Evolutionary conservation across 2,113 vertebrate species (phyloP), one percentile per base, ranked within the genome.

Genomic region (Grantiella picta): DNA sequence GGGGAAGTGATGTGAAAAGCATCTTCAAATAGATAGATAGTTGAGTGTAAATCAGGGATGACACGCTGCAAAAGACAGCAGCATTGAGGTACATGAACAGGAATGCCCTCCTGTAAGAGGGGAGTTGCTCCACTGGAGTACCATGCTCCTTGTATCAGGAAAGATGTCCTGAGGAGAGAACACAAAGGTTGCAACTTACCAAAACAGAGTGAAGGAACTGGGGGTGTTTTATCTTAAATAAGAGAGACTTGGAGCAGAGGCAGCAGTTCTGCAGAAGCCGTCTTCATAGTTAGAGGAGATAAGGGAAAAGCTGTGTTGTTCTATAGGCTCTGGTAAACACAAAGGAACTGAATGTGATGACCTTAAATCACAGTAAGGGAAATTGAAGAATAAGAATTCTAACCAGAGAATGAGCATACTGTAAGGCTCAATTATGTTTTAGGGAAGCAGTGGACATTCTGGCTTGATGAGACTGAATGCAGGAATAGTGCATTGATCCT

Each of bases 111-210:
- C 57, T 70, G 9, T 47, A 25, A 73, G 45, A 80, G 45, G 10
- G 16, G 63, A 29, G 10, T 47, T 68, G 27, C 76, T 60, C 9
- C 11, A 7, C 69, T 80, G 52, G 44, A 73, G n/a, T 44, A 36
- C 12, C 0, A 0, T 23, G 25, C 36, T 53, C 24, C 17, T 35
- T 68, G 9, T 52, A 9, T 44, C 19, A 36, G 15, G 36, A 45
- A 53, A n/a, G 22, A 25, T n/a, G 35, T 56, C 53, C 49, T 54
- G 38, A 91, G 42, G 35, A 89, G 56, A n/a, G 10, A 86, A 29
- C 38, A 57, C 11, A 10, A 40, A 59, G 14, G 28, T 86, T 7
- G 7, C 33, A 25, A 5, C 28, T 81, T 73, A 11, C 0, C 2
- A n/a, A 61, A 83, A 40, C 3, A 57, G 15, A 68, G 23, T 44